phyloP scores from a whole-genome alignment of 2,797 vertebrate species.

The Enteromius fasciolatus region DNA sequence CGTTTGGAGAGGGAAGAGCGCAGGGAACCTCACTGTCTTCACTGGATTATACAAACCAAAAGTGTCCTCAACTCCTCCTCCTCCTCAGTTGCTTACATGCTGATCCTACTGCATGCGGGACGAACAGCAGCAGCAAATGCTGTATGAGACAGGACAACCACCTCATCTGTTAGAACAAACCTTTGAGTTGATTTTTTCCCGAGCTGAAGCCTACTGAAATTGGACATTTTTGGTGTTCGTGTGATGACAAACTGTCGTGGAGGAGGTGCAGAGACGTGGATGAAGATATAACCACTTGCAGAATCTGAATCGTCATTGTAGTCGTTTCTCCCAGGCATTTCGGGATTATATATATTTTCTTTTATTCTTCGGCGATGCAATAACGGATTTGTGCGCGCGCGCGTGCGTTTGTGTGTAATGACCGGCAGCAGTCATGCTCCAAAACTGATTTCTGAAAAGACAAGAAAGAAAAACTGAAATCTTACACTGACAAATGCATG shows the following conservation, averaged over 20 bases:
- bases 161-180: not conserved
- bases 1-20: slow-evolving; percentile 83
- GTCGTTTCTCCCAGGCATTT: slow-evolving; percentile 48
- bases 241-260: slow-evolving; percentile 56
- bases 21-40: slow-evolving; percentile 70
- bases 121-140: slow-evolving; percentile 53
- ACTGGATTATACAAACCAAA: slow-evolving; percentile 79
- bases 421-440: slow-evolving; percentile 38
- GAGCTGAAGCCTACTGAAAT: slow-evolving; percentile 43
- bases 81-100: slow-evolving; percentile 72
- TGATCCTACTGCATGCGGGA: slow-evolving; percentile 65
- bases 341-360: slow-evolving; percentile 59
- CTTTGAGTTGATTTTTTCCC: slow-evolving; percentile 51
- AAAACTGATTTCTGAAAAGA: slow-evolving; percentile 54
- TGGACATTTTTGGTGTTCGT: slow-evolving; percentile 59
- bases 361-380: slow-evolving; percentile 55
- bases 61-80: slow-evolving; percentile 79
- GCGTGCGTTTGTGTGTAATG: slow-evolving; percentile 17
- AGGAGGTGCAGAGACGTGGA: slow-evolving; percentile 45
- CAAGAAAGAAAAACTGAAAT: slow-evolving; percentile 45
- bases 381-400: slow-evolving; percentile 39
- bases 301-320: slow-evolving; percentile 48
- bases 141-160: slow-evolving; percentile 10
- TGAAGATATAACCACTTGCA: slow-evolving; percentile 58
- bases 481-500: slow-evolving; percentile 50